Percentiles rank a stretch among this genome's conserved stretches.
Evolutionary conservation across 2,113 vertebrate genomes (phyloP).

Genomic region (Lipophrys pholis): DNA sequence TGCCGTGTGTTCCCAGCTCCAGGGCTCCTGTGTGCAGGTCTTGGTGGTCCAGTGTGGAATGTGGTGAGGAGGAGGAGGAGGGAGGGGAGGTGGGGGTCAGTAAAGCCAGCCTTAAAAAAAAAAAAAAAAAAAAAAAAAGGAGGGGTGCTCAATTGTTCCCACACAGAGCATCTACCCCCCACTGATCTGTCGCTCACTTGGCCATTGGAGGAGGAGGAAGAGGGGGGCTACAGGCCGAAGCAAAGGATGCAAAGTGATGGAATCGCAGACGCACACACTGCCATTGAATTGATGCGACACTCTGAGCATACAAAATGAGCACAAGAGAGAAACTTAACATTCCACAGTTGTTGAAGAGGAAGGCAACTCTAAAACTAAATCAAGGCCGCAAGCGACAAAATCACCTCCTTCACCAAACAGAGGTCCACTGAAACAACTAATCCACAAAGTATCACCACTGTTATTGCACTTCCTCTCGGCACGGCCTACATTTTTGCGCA

Average conservation of each 20-base stretch:
- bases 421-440: background rate
- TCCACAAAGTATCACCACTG: background rate
- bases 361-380: background rate
- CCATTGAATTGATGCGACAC: constrained; percentile 52
- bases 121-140: constrained; percentile 12
- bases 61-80: constrained; percentile 76
- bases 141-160: constrained; percentile 93
- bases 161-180: constrained; percentile 86
- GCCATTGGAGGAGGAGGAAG: constrained; percentile 49
- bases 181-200: constrained; percentile 77
- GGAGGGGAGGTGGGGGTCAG: no score
- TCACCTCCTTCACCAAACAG: background rate
- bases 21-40: constrained; percentile 84
- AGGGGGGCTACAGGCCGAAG: constrained; percentile 16
- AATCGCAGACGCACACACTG: constrained; percentile 44
- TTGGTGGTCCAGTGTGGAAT: constrained; percentile 96
- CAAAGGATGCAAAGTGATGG: constrained; percentile 59
- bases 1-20: constrained; percentile 74
- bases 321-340: constrained; percentile 55
- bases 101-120: constrained; percentile 48
- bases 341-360: constrained; percentile 54
- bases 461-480: background rate
- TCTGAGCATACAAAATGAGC: constrained; percentile 56
- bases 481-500: background rate
- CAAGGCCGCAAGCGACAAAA: background rate